A percentile compares a stretch with the other conserved stretches of the same genome.
Conservation (phyloP, 2,797 vertebrate species). For the Onychomys leucogaster region DNA sequence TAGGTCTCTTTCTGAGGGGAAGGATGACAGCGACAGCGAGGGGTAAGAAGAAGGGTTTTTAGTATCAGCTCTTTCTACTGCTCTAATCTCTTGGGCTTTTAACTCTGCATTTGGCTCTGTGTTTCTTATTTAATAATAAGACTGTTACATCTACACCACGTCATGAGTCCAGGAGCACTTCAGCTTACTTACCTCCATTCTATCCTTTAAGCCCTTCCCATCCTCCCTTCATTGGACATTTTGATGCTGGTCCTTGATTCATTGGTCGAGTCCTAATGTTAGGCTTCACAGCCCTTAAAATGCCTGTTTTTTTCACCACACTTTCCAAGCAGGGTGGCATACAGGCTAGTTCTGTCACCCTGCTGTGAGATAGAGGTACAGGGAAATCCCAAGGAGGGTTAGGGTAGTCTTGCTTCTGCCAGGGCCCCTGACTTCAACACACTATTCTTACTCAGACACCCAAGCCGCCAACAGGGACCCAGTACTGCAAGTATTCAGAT, state of each 20-base stretch:
- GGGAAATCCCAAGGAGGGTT: neutral
- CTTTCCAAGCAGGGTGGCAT: accelerated
- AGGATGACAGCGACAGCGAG: too few species aligned
- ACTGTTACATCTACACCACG: too few species aligned
- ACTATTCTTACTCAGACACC: neutral
- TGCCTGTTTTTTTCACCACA: neutral
- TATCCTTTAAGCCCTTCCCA: neutral
- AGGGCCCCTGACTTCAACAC: neutral
- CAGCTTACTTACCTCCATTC: neutral
- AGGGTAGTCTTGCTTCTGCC: neutral
- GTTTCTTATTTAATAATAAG: too few species aligned
- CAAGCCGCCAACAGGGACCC: neutral
- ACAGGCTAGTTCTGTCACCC: accelerated
- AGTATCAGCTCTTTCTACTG: too few species aligned
- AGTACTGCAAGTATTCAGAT: neutral
- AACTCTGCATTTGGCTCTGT: too few species aligned
- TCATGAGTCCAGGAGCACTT: neutral
- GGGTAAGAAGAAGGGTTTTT: too few species aligned
- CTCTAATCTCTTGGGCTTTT: too few species aligned
- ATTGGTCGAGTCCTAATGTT: neutral
- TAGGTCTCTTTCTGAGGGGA: too few species aligned
- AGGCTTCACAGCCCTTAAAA: neutral
- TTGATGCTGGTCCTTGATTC: neutral
- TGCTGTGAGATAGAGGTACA: accelerated
- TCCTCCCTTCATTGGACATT: too few species aligned